These are phyloP conservation scores for Ia io DNA, from an alignment of 2,113 vertebrate species.

Conservation along the genomic window DNA sequence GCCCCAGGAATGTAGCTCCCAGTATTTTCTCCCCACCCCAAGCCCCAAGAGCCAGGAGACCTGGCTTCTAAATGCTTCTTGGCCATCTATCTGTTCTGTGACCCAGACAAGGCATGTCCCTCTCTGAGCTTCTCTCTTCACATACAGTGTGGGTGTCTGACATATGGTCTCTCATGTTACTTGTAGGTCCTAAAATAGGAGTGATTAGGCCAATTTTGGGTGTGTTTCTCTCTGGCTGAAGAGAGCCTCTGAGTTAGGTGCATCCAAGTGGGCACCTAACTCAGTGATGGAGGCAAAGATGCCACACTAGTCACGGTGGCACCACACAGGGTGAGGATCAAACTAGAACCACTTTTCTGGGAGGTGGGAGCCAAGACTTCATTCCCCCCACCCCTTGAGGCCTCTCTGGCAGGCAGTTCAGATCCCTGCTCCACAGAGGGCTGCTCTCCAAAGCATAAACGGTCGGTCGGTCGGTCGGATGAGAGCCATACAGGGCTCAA, in stretches of 20 bases:
- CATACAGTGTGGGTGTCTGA: too few relatives aligned
- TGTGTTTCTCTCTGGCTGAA: not conserved
- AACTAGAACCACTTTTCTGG: not conserved
- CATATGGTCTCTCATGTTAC: not conserved
- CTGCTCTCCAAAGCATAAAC: not conserved
- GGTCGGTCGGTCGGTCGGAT: too few relatives aligned
- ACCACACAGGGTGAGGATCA: not conserved
- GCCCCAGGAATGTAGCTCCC: not conserved
- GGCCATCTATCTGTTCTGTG: not conserved
- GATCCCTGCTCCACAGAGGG: not conserved
- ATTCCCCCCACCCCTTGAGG: fast-evolving
- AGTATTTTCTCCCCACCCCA: not conserved
- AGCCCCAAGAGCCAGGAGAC: not conserved
- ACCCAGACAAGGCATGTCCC: not conserved
- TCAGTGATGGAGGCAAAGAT: fast-evolving
- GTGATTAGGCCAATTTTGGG: not conserved
- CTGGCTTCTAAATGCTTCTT: not conserved
- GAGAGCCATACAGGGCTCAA: slow-evolving; percentile 37
- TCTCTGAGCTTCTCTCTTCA: not conserved
- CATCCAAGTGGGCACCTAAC: not conserved
- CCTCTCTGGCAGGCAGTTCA: not conserved
- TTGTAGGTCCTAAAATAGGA: not conserved
- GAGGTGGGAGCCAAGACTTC: not conserved
- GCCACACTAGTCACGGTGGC: fast-evolving
- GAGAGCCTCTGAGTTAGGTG: not conserved